Base-by-base conservation (phyloP, 2,888 invertebrate species). In the Muschampia plurimacula region DNA sequence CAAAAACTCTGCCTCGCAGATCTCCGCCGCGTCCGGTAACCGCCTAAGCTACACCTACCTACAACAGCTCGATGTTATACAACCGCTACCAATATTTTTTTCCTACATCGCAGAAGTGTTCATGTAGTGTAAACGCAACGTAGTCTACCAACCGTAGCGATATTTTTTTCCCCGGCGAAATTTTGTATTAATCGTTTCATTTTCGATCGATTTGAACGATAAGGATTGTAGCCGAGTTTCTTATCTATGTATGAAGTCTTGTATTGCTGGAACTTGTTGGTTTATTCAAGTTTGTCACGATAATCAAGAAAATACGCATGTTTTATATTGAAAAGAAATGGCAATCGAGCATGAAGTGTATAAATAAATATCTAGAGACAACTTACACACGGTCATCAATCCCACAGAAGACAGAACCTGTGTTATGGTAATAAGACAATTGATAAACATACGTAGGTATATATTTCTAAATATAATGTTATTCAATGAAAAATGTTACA, bases 151-250 rank as follows among this genome's bases (percentile, higher is more conserved):
- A 79, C 73, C 80, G 78, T 79, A 71, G 73, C 77, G 72, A 63
- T 72, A 63, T 22, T 22, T 55, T 72, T 73, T 76, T 79, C 77
- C 76, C 79, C 79, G 77, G 84, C 84, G 82, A 85, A 85, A 84
- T 85, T 84, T 82, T 84, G 67, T 66, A 87, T 86, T 87, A 87
- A 88, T 86, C 81, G 84, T 86, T 86, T 82, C 81, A 86, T 87
- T 87, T 75, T 67, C 52, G 65, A 66, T 66, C 52, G 62, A 9
- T 36, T 49, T n/a, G 36, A 28, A n/a, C 65, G 65, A 66, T 66
- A 66, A 62, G 39, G 39, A 32, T 32, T 66, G 9, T 2, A 22
- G 59, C 12, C 59, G 59, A 5, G 59, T 36, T 3, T 22, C 12
- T 57, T 57, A 57, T 57, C 57, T 57, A 57, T 57, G 32, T 10